Base-by-base conservation (phyloP, 2,113 vertebrate species). In the Podarcis raffonei region DNA sequence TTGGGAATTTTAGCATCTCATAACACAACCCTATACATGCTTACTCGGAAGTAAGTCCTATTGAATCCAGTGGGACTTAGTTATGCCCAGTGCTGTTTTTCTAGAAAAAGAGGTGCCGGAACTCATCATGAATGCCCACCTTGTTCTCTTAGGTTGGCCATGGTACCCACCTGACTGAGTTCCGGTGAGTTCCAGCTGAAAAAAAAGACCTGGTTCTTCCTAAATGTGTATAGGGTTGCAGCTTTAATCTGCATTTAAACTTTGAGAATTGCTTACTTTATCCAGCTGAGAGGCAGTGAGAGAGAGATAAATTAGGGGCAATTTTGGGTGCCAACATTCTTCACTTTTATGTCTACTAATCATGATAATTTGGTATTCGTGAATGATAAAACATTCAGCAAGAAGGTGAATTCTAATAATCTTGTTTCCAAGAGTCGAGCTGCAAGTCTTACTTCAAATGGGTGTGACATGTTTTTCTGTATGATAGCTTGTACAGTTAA, bases 391-490 rank as follows among this genome's bases (percentile, higher is more conserved):
- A 68, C 18, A 25, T 32, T 82, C 30, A 68, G 48, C n/a, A 2
- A 88, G 3, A 68, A 78, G n/a, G 53, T 6, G 15, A 78, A 32
- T 22, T 71, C 23, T 75, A 37, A 78, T 77, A 18, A 81, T 30
- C 42, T 22, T 57, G 4, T 86, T 82, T 76, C 69, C 71, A 86
- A 42, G 53, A 76, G 6, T 11, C 37, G 59, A 81, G 57, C 39
- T 37, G 1, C n/a, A 12, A 66, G 25, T 72, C 9, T 81, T 6
- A 27, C 5, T 87, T 30, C 18, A 87, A 65, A 66, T 75, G 39
- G 32, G 57, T 39, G 83, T 27, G 7, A 68, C 6, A 89, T 53
- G 20, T 12, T 93, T 62, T 53, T 92, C 74, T 87, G 12, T 9
- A 4, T 84, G 35, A 87, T 71, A 84, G 72, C 89, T 75, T 39